Percentiles rank a stretch among this genome's conserved stretches.
phyloP scores from a whole-genome alignment of 2,113 vertebrate species.

The Phocoena phocoena region DNA sequence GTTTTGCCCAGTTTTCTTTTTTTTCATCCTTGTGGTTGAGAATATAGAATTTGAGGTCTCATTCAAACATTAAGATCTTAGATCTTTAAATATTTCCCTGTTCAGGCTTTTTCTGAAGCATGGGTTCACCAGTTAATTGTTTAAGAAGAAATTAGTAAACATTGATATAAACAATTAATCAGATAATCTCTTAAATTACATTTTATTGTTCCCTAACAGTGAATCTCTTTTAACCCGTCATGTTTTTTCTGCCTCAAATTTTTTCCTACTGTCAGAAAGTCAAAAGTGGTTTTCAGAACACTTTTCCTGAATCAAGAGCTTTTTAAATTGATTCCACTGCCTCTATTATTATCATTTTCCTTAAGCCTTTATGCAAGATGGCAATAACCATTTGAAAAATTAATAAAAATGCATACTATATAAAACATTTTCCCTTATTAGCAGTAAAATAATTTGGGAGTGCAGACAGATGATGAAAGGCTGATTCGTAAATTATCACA shows the following conservation, averaged over 20 bases:
- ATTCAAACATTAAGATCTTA: not conserved
- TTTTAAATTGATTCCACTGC: not conserved
- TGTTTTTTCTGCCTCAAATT: not conserved
- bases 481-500: not conserved
- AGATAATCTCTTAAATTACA: not conserved
- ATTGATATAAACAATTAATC: not conserved
- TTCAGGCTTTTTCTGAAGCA: not conserved
- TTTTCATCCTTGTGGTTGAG: not conserved
- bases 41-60: not conserved
- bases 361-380: not conserved
- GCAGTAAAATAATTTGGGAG: not conserved
- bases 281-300: not conserved
- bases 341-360: not conserved
- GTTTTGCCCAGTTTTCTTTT: not conserved
- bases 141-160: constrained; percentile 8
- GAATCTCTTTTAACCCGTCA: not conserved
- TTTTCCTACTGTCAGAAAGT: not conserved
- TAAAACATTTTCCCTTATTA: not conserved
- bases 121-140: not conserved
- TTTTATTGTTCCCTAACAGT: not conserved
- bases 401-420: not conserved
- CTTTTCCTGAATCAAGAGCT: not conserved
- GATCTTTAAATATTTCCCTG: not conserved
- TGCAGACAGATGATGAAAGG: not conserved
- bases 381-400: not conserved